Evolutionary conservation across 2,113 vertebrate genomes (phyloP).

Genomic region (Anarrhichthys ocellatus): DNA sequence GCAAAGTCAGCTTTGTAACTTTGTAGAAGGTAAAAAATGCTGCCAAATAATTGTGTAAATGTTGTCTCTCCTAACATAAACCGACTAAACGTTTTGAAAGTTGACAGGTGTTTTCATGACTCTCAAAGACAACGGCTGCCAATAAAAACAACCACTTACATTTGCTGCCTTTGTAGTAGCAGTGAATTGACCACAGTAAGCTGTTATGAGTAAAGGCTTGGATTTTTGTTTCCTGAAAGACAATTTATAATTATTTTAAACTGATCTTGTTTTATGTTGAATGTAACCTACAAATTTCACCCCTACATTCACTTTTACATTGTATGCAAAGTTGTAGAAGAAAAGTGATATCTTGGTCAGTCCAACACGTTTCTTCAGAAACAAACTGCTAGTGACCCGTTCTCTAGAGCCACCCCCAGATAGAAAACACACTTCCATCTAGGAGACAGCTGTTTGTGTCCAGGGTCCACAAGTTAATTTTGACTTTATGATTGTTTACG

Average conservation of each 20-base stretch:
- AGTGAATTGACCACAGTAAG: background rate
- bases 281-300: background rate
- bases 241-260: background rate
- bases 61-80: slow-evolving; percentile 15
- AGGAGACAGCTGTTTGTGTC: no score
- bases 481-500: no score
- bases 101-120: slow-evolving; percentile 13
- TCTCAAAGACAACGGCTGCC: background rate
- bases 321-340: background rate
- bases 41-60: slow-evolving; percentile 3
- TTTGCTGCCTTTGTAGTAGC: background rate
- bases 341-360: background rate
- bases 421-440: no score
- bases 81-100: slow-evolving; percentile 4
- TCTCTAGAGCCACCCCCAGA: background rate
- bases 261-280: background rate
- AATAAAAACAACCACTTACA: slow-evolving; percentile 27
- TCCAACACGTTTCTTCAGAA: background rate
- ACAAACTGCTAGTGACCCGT: background rate
- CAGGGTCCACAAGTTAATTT: no score
- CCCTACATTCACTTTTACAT: background rate
- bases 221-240: background rate
- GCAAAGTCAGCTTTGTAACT: background rate
- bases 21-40: slow-evolving; percentile 23
- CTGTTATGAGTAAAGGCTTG: background rate